Evolutionary conservation across 2,797 vertebrate genomes (phyloP), one percentile per base, ranked within the genome.

Genomic region (Sparus aurata): DNA sequence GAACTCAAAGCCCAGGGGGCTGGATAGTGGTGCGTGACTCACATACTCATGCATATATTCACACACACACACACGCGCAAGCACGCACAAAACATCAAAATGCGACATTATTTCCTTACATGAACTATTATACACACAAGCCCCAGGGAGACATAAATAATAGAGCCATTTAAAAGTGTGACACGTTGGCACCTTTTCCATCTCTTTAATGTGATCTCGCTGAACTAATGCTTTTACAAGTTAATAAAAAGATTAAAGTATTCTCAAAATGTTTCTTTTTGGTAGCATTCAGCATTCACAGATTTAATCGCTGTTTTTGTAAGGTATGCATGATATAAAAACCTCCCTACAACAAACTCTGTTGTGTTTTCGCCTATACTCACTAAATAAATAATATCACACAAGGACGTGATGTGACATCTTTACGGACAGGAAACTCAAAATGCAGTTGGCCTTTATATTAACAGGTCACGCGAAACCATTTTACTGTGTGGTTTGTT

Each of bases 11-110:
- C 92, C 91, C 84, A 80, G 73, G 89, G 79, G 91, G 83, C 70
- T 89, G 92, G 88, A 93, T 86, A 92, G 92, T 91, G 90, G 87
- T 90, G 90, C 84, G 88, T 94, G 94, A 94, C 91, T 94, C 93
- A 94, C 90, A 91, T 90, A 87, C 85, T 92, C 90, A 91, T 89
- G 77, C 89, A 93, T 92, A 90, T 86, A 92, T 92, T 92, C 88
- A 87, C 87, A 15, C 67, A 69, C 73, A 75, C 34, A 53, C 13
- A 75, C 58, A 55, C 57, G 60, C 71, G 75, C 75, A 80, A 52
- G 64, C n/a, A 62, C 25, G 73, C 53, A 69, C 55, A 82, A 34
- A 72, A 75, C 41, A 75, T 85, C 50, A 60, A 77, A 82, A 86
- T 45, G 52, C 69, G 61, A 7, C 57, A 73, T 82, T 47, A 79